phyloP scores from a whole-genome alignment of 2,888 invertebrate genomes.

The Allacma fusca region DNA sequence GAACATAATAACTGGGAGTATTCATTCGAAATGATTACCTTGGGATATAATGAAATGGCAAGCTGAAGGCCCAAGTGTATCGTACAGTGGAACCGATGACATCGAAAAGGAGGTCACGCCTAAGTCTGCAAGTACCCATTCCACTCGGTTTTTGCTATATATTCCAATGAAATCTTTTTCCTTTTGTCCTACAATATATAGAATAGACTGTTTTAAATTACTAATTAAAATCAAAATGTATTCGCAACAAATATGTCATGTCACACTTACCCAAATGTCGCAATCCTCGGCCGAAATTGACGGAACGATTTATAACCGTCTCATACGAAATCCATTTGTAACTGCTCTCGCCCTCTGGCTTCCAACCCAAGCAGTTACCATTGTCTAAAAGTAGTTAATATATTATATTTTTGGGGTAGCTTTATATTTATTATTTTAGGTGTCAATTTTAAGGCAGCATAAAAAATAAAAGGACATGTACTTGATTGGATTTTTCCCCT shows the following conservation, averaged over 20 bases:
- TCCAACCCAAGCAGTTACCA: neutral
- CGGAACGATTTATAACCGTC: neutral
- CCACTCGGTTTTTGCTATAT: constrained; percentile 90
- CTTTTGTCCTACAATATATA: neutral
- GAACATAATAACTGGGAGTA: too few relatives aligned
- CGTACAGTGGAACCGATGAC: constrained; percentile 94
- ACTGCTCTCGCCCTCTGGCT: too few relatives aligned
- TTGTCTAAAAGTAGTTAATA: too few relatives aligned
- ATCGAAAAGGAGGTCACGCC: constrained; percentile 92
- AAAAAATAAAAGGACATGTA: too few relatives aligned
- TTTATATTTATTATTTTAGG: too few relatives aligned
- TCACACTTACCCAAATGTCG: constrained; percentile 46
- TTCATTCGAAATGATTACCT: too few relatives aligned
- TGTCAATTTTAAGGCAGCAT: too few relatives aligned
- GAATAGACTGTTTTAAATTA: too few relatives aligned
- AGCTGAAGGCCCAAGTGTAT: constrained; percentile 95
- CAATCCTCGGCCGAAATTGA: constrained; percentile 4
- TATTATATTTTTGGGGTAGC: too few relatives aligned
- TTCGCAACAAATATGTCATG: too few relatives aligned
- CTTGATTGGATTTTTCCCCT: too few relatives aligned
- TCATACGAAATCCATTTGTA: constrained; percentile 14
- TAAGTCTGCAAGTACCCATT: constrained; percentile 71
- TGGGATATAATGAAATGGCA: constrained; percentile 94
- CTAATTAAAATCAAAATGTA: too few relatives aligned
- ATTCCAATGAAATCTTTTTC: constrained; percentile 87